Conservation (phyloP, 2,888 invertebrate genomes). For the Pyralis farinalis region DNA sequence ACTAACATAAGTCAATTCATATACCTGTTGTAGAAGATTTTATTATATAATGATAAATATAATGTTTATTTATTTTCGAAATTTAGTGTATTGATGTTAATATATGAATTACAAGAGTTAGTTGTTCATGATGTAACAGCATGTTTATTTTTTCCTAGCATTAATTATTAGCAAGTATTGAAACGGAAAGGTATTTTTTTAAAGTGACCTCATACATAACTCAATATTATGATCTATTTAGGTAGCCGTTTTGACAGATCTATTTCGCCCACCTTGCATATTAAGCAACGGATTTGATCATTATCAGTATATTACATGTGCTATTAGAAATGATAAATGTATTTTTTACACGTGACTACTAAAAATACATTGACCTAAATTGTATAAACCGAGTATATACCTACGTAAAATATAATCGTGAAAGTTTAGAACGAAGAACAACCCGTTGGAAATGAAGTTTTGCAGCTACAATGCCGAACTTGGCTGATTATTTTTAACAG, state of each 20-base stretch:
- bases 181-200: slow-evolving; percentile 2
- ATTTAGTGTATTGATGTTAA: no score
- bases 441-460: slow-evolving; percentile 38
- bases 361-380: slow-evolving; percentile 21
- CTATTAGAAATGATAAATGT: slow-evolving; percentile 9
- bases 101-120: no score
- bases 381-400: not conserved
- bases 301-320: slow-evolving; percentile 5
- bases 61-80: no score
- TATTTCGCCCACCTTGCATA: slow-evolving; percentile 8
- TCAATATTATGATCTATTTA: not conserved
- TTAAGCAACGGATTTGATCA: slow-evolving; percentile 6
- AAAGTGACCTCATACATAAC: slow-evolving; percentile 2
- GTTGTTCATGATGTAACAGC: no score
- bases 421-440: slow-evolving; percentile 23
- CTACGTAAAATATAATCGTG: not conserved
- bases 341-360: not conserved
- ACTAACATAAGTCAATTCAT: no score
- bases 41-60: no score
- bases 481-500: slow-evolving; percentile 61
- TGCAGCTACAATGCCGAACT: slow-evolving; percentile 46
- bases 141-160: no score
- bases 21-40: no score
- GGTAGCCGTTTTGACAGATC: slow-evolving; percentile 2
- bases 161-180: no score